Percentiles rank a stretch among this genome's conserved stretches.
Conservation (phyloP, 1,140 invertebrate species). For the Drosophila seguyi region DNA sequence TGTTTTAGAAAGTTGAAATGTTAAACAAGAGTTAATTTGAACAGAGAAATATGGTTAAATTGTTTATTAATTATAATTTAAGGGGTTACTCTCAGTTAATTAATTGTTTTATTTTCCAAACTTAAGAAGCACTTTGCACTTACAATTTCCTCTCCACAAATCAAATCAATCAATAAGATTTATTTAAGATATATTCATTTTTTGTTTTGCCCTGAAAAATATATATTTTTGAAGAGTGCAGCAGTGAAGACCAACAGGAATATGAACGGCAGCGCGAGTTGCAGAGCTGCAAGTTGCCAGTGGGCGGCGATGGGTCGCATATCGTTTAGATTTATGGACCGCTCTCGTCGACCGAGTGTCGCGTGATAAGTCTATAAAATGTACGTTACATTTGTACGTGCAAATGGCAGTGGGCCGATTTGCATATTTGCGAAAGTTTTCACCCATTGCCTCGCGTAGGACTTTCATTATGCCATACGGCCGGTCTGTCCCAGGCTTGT, state of each 20-base stretch:
- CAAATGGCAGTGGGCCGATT: slow-evolving; percentile 78
- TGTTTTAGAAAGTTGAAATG: background rate
- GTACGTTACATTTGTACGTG: slow-evolving; percentile 76
- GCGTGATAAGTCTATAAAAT: slow-evolving; percentile 83
- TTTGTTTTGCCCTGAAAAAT: background rate
- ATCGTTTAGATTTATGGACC: slow-evolving; percentile 78
- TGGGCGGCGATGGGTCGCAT: slow-evolving; percentile 70
- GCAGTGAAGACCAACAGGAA: background rate
- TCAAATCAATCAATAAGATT: too few relatives aligned
- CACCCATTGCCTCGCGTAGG: slow-evolving; percentile 52
- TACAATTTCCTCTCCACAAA: too few relatives aligned
- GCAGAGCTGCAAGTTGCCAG: slow-evolving; percentile 38
- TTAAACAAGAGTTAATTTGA: too few relatives aligned
- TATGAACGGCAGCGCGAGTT: slow-evolving; percentile 28
- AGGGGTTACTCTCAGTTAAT: too few relatives aligned
- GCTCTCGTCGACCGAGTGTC: slow-evolving; percentile 62
- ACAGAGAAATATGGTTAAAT: too few relatives aligned
- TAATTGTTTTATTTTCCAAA: too few relatives aligned
- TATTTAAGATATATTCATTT: too few relatives aligned
- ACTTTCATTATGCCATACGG: slow-evolving; percentile 61
- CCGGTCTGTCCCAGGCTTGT: background rate
- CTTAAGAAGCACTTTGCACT: too few relatives aligned
- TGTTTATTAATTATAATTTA: too few relatives aligned
- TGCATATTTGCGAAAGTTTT: slow-evolving; percentile 75
- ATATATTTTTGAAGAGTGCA: slow-evolving; percentile 3